Percentiles rank a stretch among this genome's conserved stretches.
phyloP scores from a whole-genome alignment of 2,888 invertebrate genomes.

The Napeogenes inachia region DNA sequence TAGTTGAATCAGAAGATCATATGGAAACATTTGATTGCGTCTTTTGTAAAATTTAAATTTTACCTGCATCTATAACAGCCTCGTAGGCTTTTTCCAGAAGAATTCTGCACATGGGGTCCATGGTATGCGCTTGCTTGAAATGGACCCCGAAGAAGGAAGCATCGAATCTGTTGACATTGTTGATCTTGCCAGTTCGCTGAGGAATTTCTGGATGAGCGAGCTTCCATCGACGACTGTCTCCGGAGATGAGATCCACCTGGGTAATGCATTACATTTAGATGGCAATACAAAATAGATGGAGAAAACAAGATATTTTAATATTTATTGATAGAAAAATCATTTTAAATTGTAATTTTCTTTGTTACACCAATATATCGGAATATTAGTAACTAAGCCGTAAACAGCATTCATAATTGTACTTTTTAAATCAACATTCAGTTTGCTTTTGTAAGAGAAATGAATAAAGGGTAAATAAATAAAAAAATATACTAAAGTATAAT shows the following conservation, averaged over 20 bases:
- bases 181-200: conserved; percentile 83
- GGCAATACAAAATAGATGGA: not conserved
- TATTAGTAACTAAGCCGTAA: no score
- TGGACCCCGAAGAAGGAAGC: conserved; percentile 86
- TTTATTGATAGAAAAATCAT: no score
- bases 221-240: conserved; percentile 86
- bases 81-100: conserved; percentile 87
- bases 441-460: no score
- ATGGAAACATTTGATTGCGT: no score
- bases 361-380: no score
- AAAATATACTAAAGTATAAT: no score
- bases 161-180: conserved; percentile 84
- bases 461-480: no score
- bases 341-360: no score
- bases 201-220: conserved; percentile 85
- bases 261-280: not conserved
- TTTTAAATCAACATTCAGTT: no score
- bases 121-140: conserved; percentile 84
- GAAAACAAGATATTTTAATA: conserved; percentile 27
- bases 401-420: no score
- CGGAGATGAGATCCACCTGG: conserved; percentile 89
- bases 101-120: conserved; percentile 88
- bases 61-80: conserved; percentile 85
- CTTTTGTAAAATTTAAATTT: not conserved
- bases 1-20: no score